Conservation (phyloP, 2,888 invertebrate genomes). For the Drosophila buzzatii region DNA sequence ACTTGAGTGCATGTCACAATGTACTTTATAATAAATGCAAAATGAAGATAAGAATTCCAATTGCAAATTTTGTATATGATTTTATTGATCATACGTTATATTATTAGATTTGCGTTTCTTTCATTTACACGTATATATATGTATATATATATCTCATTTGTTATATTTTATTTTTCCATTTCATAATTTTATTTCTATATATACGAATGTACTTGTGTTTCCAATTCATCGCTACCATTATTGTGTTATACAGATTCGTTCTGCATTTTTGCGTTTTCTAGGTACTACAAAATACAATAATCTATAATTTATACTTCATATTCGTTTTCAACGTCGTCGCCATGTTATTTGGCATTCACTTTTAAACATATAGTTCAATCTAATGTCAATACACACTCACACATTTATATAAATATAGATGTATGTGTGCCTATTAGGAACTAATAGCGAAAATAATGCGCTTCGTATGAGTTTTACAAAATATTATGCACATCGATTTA, state of each 20-base stretch:
- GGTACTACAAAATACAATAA: conserved; percentile 66
- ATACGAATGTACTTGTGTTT: conserved; percentile 34
- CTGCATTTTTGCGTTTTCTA: conserved; percentile 51
- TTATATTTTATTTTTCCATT: conserved; percentile 41
- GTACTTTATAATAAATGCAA: conserved; percentile 44
- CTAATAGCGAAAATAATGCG: conserved; percentile 76
- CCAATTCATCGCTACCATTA: conserved; percentile 55
- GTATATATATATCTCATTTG: conserved; percentile 25
- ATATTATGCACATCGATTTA: conserved; percentile 12
- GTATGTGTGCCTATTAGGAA: conserved; percentile 67
- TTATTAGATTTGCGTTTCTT: conserved; percentile 46
- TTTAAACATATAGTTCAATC: conserved; percentile 41
- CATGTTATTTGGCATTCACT: conserved; percentile 27
- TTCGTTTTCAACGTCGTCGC: conserved; percentile 48
- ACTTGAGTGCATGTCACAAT: conserved; percentile 27
- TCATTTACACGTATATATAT: conserved; percentile 37
- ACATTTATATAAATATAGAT: conserved; percentile 46
- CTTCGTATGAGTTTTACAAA: conserved; percentile 43
- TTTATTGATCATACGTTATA: conserved; percentile 71
- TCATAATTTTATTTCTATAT: conserved; percentile 56
- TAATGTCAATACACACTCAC: conserved; percentile 29
- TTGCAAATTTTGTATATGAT: conserved; percentile 27
- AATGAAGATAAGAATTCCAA: conserved; percentile 23
- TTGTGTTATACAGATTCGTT: conserved; percentile 70
- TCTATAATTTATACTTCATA: conserved; percentile 44